These are phyloP conservation scores for Romanogobio albipinnatus DNA, from an alignment of 2,113 vertebrate species.

Conservation along the genomic window DNA sequence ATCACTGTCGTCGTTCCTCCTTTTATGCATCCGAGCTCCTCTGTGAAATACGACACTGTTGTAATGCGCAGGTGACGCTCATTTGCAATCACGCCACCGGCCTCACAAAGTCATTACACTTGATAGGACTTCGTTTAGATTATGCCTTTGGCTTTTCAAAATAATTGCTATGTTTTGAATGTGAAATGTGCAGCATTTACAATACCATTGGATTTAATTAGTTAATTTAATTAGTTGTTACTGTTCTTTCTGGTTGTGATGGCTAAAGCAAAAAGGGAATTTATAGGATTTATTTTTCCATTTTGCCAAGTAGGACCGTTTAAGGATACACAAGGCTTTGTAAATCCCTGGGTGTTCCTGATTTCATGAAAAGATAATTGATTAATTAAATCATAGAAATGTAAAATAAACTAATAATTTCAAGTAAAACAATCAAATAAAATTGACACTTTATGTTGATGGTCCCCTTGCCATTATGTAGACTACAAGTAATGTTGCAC, in stretches of 20 bases:
- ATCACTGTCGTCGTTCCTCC: too few relatives aligned
- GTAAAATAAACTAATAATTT: not conserved
- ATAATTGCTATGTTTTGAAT: not conserved
- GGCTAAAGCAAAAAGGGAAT: constrained; percentile 2
- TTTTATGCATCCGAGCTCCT: too few relatives aligned
- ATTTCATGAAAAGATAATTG: not conserved
- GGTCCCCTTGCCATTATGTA: too few relatives aligned
- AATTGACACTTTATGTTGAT: too few relatives aligned
- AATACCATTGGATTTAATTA: not conserved
- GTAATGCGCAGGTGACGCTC: too few relatives aligned
- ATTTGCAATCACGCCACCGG: too few relatives aligned
- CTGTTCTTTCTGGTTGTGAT: not conserved
- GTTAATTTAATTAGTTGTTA: not conserved
- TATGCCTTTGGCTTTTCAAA: not conserved
- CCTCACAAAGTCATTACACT: not conserved
- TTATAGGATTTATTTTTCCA: not conserved
- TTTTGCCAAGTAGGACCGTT: not conserved
- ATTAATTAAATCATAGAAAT: not conserved
- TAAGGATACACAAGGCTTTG: not conserved
- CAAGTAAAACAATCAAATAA: not conserved
- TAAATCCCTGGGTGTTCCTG: not conserved
- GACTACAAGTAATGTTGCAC: too few relatives aligned
- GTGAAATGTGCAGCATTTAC: not conserved
- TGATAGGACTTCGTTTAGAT: not conserved
- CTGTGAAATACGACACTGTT: too few relatives aligned